These are phyloP conservation scores for Brachystomella parvula DNA, from an alignment of 1,140 invertebrate species.

Conservation along the genomic window DNA sequence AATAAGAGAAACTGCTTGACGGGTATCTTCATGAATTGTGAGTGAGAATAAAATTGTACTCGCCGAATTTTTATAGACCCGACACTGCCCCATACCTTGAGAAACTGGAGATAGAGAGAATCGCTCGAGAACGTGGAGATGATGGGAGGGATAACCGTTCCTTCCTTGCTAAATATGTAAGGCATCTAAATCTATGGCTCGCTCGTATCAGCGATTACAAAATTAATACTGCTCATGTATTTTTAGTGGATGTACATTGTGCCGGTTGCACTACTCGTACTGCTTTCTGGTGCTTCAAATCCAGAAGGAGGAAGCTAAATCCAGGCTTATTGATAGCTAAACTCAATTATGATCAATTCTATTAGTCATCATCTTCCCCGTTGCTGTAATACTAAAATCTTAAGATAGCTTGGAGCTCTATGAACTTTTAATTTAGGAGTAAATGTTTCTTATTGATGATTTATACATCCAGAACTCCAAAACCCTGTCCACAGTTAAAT, in stretches of 20 bases:
- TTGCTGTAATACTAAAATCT: too few species aligned
- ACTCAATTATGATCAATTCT: too few species aligned
- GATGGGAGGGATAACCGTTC: conserved; percentile 77
- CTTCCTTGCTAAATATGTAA: conserved; percentile 95
- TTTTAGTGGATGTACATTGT: conserved; percentile 94
- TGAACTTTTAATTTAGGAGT: too few species aligned
- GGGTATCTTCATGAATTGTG: neutral
- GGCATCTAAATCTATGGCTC: conserved; percentile 41
- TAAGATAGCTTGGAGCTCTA: too few species aligned
- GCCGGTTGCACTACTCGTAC: conserved; percentile 71
- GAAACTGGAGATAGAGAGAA: conserved; percentile 78
- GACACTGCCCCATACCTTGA: conserved; percentile 87
- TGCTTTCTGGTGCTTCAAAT: conserved; percentile 73
- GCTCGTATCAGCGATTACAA: neutral
- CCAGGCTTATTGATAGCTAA: too few species aligned
- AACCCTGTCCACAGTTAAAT: too few species aligned
- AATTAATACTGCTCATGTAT: conserved; percentile 12
- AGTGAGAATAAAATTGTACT: neutral
- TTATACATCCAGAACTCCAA: too few species aligned
- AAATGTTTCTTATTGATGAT: too few species aligned
- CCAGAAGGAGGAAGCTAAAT: conserved; percentile 52
- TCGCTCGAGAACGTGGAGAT: conserved; percentile 80
- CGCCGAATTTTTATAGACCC: conserved; percentile 54
- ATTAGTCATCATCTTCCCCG: too few species aligned
- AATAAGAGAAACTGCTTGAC: neutral